Conservation (phyloP, 2,888 invertebrate genomes). For the Rhagophthalmus giganteus region DNA sequence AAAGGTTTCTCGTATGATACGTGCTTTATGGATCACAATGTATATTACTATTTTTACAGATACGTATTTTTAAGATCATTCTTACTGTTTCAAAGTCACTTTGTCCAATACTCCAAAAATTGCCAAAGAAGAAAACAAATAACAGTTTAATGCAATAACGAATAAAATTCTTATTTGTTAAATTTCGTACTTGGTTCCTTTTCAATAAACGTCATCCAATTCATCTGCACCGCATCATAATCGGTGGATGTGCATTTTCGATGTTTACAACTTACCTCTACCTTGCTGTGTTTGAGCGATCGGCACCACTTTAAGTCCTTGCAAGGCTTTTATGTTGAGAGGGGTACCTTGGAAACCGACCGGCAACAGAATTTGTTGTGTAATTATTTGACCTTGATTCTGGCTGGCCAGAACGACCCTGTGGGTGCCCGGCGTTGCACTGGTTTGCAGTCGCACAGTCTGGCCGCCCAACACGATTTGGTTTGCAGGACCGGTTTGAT, state of each 20-base stretch:
- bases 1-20: too few species aligned
- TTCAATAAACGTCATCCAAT: too few species aligned
- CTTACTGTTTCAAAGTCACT: too few species aligned
- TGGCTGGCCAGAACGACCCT: slow-evolving; percentile 61
- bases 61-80: too few species aligned
- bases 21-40: too few species aligned
- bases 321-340: slow-evolving; percentile 64
- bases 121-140: too few species aligned
- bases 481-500: slow-evolving; percentile 39
- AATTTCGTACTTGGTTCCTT: too few species aligned
- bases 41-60: too few species aligned
- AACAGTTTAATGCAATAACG: too few species aligned
- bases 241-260: background rate
- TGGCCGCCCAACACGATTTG: slow-evolving; percentile 53
- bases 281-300: slow-evolving; percentile 56
- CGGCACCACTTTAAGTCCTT: slow-evolving; percentile 66
- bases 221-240: too few species aligned
- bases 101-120: too few species aligned
- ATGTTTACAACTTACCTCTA: slow-evolving; percentile 41
- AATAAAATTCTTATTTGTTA: too few species aligned
- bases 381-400: slow-evolving; percentile 57
- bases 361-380: slow-evolving; percentile 64
- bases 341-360: slow-evolving; percentile 64
- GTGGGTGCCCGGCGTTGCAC: slow-evolving; percentile 45
- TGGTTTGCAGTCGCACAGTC: slow-evolving; percentile 50